Percentiles rank a stretch among this genome's conserved stretches.
Conservation (phyloP, 2,113 vertebrate genomes). For the Dissostichus mawsoni region DNA sequence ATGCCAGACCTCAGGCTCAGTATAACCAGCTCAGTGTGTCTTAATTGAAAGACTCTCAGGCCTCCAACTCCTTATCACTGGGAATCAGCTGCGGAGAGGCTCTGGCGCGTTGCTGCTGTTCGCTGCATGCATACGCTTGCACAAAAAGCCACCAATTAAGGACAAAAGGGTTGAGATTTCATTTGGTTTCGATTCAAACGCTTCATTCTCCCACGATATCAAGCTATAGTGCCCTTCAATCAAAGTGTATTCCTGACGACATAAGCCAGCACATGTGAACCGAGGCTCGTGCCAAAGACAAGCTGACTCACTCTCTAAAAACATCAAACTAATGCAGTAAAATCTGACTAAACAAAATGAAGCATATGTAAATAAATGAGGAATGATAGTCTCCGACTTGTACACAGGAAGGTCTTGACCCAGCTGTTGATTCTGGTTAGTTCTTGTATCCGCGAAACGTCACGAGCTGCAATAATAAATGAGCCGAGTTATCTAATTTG, state of each 20-base stretch:
- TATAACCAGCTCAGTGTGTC: constrained; percentile 62
- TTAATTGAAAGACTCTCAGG: constrained; percentile 72
- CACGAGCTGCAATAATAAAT: constrained; percentile 63
- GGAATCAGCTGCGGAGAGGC: constrained; percentile 72
- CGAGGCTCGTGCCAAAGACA: neutral
- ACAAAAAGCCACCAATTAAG: constrained; percentile 58
- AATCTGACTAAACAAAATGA: constrained; percentile 22
- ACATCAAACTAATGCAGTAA: neutral
- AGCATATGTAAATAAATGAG: constrained; percentile 35
- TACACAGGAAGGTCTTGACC: constrained; percentile 49
- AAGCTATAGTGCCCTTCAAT: neutral
- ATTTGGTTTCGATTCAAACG: constrained; percentile 56
- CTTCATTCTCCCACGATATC: constrained; percentile 42
- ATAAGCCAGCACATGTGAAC: constrained; percentile 14
- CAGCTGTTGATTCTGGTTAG: constrained; percentile 19
- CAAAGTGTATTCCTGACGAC: neutral
- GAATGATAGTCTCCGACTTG: constrained; percentile 33
- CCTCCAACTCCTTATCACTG: constrained; percentile 61
- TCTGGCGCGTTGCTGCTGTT: constrained; percentile 63
- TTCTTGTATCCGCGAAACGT: constrained; percentile 44
- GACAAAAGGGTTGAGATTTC: constrained; percentile 55
- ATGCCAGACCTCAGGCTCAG: constrained; percentile 71
- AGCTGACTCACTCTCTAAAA: constrained; percentile 30
- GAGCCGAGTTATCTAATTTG: constrained; percentile 72
- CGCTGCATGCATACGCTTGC: constrained; percentile 66